Base-by-base conservation (phyloP, 2,888 invertebrate genomes). In the Parnassius apollo region DNA sequence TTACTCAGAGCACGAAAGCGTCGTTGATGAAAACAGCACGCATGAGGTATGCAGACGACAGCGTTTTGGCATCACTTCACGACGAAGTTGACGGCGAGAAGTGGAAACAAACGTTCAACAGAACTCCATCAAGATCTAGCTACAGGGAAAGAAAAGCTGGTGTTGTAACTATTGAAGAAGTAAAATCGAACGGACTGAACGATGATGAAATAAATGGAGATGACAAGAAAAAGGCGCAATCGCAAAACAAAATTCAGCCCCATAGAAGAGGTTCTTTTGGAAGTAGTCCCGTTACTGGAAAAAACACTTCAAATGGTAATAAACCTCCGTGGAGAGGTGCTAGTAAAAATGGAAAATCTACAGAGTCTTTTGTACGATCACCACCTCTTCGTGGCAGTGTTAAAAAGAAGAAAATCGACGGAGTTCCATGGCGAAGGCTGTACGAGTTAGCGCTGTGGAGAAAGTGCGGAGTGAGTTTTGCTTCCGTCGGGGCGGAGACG, bases 1-100 rank as follows among this genome's bases (percentile, higher is more conserved):
- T 93, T 69, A 82, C 92, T 12, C 93, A 93, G 66, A 91, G 92
- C 44, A 94, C 94, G 1, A 93, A 92, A 78, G 93, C 94, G 0
- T 93, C 93, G 1, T 78, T 92, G 50, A 93, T 94, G 77, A 94
- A 94, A 78, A 93, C 93, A 0, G 93, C 93, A 18, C 92, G 93
- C 49, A 93, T 93, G 93, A 79, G 93, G 66, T 93, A 93, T 66
- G 82, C 92, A 55, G 93, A 93, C 64, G 93, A 93, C 63, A 86
- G 83, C 50, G 77, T 80, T 2, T 78, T 85, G 65, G 77, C 82
- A 2, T 72, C 82, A 8, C 65, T 81, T 4, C 83, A 85, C 51
- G 91, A 91, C 63, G 91, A 91, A 76, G 78, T 91, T 3, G 91
- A 91, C 51, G 91, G 90, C 1, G 91, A 91, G 45, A 89, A 84